phyloP scores from a whole-genome alignment of 2,113 vertebrate species.

The Alethe diademata region DNA sequence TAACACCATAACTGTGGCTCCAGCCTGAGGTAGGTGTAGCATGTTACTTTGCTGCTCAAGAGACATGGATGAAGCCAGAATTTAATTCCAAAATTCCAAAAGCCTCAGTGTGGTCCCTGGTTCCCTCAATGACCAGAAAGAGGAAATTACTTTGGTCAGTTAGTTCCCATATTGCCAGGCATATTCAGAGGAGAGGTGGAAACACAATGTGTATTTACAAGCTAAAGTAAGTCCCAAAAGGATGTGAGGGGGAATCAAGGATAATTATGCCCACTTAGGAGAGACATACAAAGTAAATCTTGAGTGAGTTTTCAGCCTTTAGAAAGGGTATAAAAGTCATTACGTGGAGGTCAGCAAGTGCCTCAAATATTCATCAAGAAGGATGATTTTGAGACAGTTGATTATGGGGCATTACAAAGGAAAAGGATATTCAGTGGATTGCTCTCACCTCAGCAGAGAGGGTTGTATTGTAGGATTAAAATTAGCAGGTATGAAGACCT shows the following conservation, averaged over 20 bases:
- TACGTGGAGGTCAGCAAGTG: neutral
- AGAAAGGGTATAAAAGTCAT: neutral
- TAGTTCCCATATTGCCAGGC: neutral
- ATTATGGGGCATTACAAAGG: neutral
- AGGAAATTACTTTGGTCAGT: neutral
- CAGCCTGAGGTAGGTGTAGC: neutral
- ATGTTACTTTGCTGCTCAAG: neutral
- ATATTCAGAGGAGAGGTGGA: neutral
- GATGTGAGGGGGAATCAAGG: neutral
- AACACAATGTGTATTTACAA: neutral
- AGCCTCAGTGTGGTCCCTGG: neutral
- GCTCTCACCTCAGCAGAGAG: neutral
- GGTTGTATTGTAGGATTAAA: neutral
- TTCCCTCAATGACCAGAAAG: neutral
- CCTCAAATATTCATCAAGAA: neutral
- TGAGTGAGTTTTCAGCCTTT: neutral
- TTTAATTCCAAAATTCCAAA: slow-evolving; percentile 3
- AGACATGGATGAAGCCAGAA: neutral
- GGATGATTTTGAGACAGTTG: neutral
- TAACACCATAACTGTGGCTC: neutral
- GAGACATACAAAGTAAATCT: neutral
- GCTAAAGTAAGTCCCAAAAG: neutral
- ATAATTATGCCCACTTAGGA: neutral
- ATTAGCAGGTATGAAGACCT: neutral
- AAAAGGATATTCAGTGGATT: neutral